A percentile compares a stretch with the other conserved stretches of the same genome.
phyloP scores from a whole-genome alignment of 1,140 invertebrate genomes.

The Apis laboriosa region DNA sequence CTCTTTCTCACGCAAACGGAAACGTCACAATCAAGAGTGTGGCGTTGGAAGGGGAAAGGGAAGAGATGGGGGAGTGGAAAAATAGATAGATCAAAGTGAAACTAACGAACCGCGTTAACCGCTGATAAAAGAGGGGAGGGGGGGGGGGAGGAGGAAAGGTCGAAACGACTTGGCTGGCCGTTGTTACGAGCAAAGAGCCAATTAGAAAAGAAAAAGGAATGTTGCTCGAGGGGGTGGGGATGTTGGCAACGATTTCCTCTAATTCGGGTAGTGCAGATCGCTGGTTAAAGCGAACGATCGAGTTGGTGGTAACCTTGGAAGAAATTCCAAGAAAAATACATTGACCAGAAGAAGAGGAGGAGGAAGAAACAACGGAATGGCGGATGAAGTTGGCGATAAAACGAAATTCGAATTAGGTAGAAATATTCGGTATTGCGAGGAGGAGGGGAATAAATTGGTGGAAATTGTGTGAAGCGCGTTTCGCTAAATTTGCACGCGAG shows the following conservation, averaged over 20 bases:
- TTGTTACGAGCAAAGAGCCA: not conserved
- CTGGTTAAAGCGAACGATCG: not conserved
- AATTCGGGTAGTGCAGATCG: slow-evolving; percentile 18
- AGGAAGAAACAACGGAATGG: not conserved
- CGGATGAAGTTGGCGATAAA: not conserved
- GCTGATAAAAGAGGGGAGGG: not conserved
- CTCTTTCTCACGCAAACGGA: no score
- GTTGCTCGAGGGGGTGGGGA: not conserved
- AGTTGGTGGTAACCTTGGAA: not conserved
- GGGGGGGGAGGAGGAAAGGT: no score
- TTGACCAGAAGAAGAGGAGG: not conserved
- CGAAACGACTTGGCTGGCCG: not conserved
- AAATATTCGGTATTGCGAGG: not conserved
- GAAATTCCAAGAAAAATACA: not conserved
- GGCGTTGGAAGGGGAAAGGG: not conserved
- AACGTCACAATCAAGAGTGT: not conserved
- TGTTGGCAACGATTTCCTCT: slow-evolving; percentile 11
- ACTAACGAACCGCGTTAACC: slow-evolving; percentile 28
- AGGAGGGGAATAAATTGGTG: not conserved
- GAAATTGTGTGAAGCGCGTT: not conserved
- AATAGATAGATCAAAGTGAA: not conserved
- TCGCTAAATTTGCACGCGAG: not conserved
- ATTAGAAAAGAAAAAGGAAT: slow-evolving; percentile 13
- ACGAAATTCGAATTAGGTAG: no score
- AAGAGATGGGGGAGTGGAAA: no score